These are phyloP conservation scores for Alfaro cultratus DNA, from an alignment of 2,797 vertebrate species.

Conservation along the genomic window DNA sequence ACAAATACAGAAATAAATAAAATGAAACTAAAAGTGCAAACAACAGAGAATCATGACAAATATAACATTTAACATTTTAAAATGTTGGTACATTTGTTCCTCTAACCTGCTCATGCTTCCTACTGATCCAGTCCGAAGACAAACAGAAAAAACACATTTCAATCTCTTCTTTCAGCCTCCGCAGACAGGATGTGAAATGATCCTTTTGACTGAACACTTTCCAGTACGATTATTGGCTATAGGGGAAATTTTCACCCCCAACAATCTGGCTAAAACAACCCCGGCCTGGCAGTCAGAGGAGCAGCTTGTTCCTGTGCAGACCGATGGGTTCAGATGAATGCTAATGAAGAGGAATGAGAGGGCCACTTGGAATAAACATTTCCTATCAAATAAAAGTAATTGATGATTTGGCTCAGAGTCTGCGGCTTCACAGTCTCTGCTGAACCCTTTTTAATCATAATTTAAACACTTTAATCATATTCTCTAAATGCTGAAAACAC, in stretches of 20 bases:
- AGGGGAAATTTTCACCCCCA: neutral
- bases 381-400: slow-evolving; percentile 12
- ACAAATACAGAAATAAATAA: too few relatives aligned
- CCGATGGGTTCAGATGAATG: slow-evolving; percentile 12
- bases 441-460: slow-evolving; percentile 10
- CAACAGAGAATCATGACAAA: too few relatives aligned
- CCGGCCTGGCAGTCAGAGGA: slow-evolving; percentile 5
- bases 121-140: neutral
- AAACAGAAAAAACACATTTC: neutral
- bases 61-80: neutral
- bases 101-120: neutral
- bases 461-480: slow-evolving; percentile 8
- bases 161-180: neutral
- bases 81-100: neutral
- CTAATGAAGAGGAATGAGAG: slow-evolving; percentile 19
- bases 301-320: slow-evolving; percentile 21
- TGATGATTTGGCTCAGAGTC: neutral
- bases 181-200: slow-evolving; percentile 7
- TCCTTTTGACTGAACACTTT: slow-evolving; percentile 4
- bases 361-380: slow-evolving; percentile 22
- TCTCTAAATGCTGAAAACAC: neutral
- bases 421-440: neutral
- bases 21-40: too few relatives aligned
- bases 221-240: slow-evolving; percentile 7
- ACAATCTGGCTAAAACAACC: slow-evolving; percentile 15